Percentiles rank a stretch among this genome's conserved stretches.
These are phyloP conservation scores for Plectrocnemia conspersa DNA, from an alignment of 1,140 invertebrate species.

Conservation along the genomic window DNA sequence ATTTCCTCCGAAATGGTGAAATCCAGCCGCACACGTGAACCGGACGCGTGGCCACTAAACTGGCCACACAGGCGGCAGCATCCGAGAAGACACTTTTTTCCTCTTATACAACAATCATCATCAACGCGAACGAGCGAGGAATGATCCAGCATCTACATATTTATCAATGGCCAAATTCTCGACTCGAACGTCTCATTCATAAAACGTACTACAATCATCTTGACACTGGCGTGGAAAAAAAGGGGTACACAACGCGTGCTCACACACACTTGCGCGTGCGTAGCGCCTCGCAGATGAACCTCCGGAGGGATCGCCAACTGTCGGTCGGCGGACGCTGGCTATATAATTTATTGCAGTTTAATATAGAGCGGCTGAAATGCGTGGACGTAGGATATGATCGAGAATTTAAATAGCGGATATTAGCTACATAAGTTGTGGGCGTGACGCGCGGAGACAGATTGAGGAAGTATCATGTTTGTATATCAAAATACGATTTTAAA, in stretches of 20 bases:
- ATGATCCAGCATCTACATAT: background rate
- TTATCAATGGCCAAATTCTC: conserved; percentile 8
- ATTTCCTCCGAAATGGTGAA: background rate
- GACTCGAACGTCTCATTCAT: conserved; percentile 6
- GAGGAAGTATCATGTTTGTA: no score
- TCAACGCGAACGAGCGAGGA: conserved; percentile 1
- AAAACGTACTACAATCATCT: conserved; percentile 12
- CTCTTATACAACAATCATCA: no score
- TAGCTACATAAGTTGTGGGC: no score
- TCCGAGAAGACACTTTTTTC: no score
- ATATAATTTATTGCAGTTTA: no score
- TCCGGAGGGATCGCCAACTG: background rate
- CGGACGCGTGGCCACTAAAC: no score
- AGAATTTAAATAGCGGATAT: no score
- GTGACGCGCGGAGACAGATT: no score
- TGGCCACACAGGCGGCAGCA: no score
- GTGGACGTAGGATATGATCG: no score
- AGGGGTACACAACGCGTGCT: background rate
- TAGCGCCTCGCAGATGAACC: background rate
- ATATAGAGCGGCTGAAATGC: no score
- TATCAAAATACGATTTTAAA: no score
- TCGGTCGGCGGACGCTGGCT: background rate
- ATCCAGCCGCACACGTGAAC: background rate
- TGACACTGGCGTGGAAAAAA: conserved; percentile 10
- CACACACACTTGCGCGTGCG: background rate